Conservation (phyloP, 1,140 invertebrate genomes). For the Wiebesia pumilae region DNA sequence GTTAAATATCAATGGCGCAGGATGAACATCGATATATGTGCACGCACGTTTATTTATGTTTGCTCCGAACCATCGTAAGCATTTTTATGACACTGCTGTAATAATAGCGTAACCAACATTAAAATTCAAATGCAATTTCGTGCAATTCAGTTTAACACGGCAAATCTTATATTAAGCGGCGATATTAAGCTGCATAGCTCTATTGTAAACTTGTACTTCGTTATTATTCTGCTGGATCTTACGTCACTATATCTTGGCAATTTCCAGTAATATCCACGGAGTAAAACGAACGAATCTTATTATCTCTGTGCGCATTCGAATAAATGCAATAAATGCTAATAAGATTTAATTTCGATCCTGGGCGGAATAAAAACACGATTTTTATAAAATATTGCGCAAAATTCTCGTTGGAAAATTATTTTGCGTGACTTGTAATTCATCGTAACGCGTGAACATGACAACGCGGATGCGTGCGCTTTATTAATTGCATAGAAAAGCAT, state of each 20-base stretch:
- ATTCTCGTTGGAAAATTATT: not conserved
- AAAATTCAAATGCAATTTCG: not conserved
- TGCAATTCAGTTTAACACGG: not conserved
- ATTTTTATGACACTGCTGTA: not conserved
- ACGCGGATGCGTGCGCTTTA: too few relatives aligned
- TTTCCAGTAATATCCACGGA: conserved; percentile 20
- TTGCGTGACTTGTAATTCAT: not conserved
- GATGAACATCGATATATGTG: too few relatives aligned
- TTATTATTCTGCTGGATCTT: conserved; percentile 16
- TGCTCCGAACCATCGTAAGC: not conserved
- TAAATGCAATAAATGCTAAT: not conserved
- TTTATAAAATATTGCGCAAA: not conserved
- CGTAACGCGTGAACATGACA: too few relatives aligned
- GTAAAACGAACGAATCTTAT: not conserved
- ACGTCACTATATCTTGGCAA: conserved; percentile 8
- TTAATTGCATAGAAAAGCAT: not conserved
- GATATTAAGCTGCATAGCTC: conserved; percentile 25
- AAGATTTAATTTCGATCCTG: not conserved
- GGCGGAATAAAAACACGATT: not conserved
- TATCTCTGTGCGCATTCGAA: not conserved
- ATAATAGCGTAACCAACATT: not conserved
- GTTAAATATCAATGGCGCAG: too few relatives aligned
- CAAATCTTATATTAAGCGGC: not conserved
- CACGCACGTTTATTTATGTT: not conserved
- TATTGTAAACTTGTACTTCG: conserved; percentile 24